These are phyloP conservation scores for Scarus forsteni DNA, from an alignment of 2,797 vertebrate genomes.

Conservation along the genomic window DNA sequence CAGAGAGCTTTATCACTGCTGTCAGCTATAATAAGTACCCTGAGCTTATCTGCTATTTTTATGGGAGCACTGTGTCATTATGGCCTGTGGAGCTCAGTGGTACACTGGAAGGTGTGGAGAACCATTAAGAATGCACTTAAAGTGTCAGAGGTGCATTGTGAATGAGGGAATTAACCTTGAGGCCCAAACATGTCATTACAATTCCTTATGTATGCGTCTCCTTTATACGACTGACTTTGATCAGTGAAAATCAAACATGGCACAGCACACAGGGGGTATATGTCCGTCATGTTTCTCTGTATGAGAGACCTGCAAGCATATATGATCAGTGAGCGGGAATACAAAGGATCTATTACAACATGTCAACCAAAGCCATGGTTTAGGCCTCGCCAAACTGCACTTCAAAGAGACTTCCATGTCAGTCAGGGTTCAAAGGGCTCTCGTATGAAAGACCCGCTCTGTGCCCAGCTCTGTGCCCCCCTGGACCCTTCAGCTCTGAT, in stretches of 20 bases:
- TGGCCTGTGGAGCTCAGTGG: slow-evolving; percentile 39
- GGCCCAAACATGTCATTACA: slow-evolving; percentile 70
- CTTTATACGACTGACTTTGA: slow-evolving; percentile 41
- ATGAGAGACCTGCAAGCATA: slow-evolving; percentile 29
- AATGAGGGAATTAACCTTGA: slow-evolving; percentile 66
- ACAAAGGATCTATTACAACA: slow-evolving; percentile 67
- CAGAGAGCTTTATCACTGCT: slow-evolving; percentile 33
- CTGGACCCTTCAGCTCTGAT: slow-evolving; percentile 55
- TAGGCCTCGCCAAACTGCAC: slow-evolving; percentile 41
- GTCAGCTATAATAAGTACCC: slow-evolving; percentile 71
- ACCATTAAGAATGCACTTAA: no score
- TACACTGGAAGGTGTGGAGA: no score
- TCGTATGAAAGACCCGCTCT: slow-evolving; percentile 62
- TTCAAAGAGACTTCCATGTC: slow-evolving; percentile 64
- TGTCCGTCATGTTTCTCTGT: slow-evolving; percentile 6
- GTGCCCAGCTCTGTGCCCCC: slow-evolving; percentile 59
- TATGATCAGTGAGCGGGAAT: slow-evolving; percentile 27
- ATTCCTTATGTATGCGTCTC: slow-evolving; percentile 27
- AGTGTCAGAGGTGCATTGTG: no score
- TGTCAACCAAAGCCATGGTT: slow-evolving; percentile 50
- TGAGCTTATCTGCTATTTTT: slow-evolving; percentile 70
- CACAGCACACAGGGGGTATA: slow-evolving; percentile 1
- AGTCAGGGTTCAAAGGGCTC: slow-evolving; percentile 63
- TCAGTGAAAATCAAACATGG: slow-evolving; percentile 39
- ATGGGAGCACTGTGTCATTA: slow-evolving; percentile 72